These are phyloP conservation scores for Scomber colias DNA, from an alignment of 2,113 vertebrate genomes.

Conservation along the genomic window DNA sequence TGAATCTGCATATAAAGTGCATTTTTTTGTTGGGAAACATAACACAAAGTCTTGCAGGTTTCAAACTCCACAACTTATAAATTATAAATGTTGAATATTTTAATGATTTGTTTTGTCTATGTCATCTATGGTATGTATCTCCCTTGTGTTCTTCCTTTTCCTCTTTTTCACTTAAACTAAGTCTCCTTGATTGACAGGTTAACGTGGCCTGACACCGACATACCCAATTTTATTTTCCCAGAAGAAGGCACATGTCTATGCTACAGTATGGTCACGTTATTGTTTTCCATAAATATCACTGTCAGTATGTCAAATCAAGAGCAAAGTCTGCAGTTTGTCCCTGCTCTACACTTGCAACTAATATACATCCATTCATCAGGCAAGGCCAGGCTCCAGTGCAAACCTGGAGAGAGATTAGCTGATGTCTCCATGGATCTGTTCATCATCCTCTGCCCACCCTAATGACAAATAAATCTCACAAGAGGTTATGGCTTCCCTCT, in stretches of 20 bases:
- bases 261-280: conserved; percentile 21
- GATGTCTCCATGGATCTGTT: conserved; percentile 54
- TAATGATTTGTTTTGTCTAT: too few relatives aligned
- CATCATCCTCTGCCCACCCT: conserved; percentile 57
- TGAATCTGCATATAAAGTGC: neutral
- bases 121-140: too few relatives aligned
- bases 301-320: conserved; percentile 60
- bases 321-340: conserved; percentile 39
- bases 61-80: neutral
- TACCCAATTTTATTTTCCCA: conserved; percentile 56
- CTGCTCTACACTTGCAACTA: neutral
- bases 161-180: neutral
- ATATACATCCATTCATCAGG: conserved; percentile 48
- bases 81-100: neutral
- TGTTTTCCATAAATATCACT: conserved; percentile 41
- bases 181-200: conserved; percentile 27
- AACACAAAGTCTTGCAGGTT: neutral
- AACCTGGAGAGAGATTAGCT: conserved; percentile 60
- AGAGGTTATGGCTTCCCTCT: conserved; percentile 38
- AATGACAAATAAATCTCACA: conserved; percentile 59
- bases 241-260: conserved; percentile 36
- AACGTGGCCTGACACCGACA: conserved; percentile 44
- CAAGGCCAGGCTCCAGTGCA: conserved; percentile 8
- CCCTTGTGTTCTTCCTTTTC: neutral
- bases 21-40: neutral